Evolutionary conservation across 2,888 invertebrate species (phyloP), one percentile per base, ranked within the genome.

Genomic region (Cheilosia pagana): DNA sequence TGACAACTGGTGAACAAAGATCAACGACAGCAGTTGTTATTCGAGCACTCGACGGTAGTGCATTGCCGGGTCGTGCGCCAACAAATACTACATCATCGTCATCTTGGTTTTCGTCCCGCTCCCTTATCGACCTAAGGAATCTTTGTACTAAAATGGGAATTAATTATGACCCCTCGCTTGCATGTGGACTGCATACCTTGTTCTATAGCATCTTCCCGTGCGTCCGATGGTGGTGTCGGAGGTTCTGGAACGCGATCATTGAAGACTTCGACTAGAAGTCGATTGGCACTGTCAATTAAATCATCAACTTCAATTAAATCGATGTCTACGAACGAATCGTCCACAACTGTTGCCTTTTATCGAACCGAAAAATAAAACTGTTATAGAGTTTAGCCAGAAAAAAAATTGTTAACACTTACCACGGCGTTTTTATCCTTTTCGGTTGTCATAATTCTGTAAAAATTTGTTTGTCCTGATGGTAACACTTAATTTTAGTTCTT

Each of bases 51-150:
- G 79, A 79, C n/a, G 83, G 74, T 1, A 59, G 41, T 1, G 74
- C 83, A 39, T 71, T 83, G 35, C 85, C 85, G 2, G 82, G 81
- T 6, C 86, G 76, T 6, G 75, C 79, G 19, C 60, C 74, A 1
- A 87, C 86, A 19, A 87, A 86, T 0, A 87, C 77, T 0, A 87
- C 87, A 19, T 87, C 87, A 19, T 87, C 87, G 25, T 87, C 87
- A 12, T 87, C 86, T 14, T 55, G 63, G 0, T 41, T 19, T 0
- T 52, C 35, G 28, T 82, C 77, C 0, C 43, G 16, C 10, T 77
- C 82, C 7, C 82, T 57, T 50, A 82, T 79, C 10, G 81, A 76
- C 43, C 31, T 71, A 0, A 86, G 63, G 35, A 86, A 81, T 63
- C 53, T 68, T 72, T 77, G 81, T 21, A 81, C 86, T 86, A 25